phyloP scores from a whole-genome alignment of 2,113 vertebrate species.

The Bubo bubo region DNA sequence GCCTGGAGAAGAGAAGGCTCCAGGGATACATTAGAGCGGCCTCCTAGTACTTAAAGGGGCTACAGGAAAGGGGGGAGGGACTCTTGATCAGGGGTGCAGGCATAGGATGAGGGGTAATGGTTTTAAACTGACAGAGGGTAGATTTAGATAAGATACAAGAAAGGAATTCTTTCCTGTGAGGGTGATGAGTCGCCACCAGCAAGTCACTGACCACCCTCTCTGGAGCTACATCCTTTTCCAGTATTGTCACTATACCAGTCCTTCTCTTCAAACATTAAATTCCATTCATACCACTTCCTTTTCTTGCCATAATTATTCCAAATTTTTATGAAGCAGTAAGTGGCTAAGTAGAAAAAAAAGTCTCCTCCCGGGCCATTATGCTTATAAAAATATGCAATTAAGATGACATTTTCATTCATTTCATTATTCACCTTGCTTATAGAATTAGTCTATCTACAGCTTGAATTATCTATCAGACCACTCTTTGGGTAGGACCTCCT shows the following conservation, averaged over 20 bases:
- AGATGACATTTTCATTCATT: background rate
- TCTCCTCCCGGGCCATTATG: background rate
- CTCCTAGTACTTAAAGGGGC: too few species aligned
- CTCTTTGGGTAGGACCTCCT: background rate
- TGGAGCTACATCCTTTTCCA: background rate
- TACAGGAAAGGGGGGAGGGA: too few species aligned
- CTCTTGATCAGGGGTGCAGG: too few species aligned
- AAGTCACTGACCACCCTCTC: background rate
- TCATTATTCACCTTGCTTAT: background rate
- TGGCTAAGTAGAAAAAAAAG: background rate
- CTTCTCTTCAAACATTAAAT: background rate
- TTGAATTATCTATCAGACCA: background rate
- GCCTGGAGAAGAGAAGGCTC: too few species aligned
- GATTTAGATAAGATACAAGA: too few species aligned
- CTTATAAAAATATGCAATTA: background rate
- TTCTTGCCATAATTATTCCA: background rate
- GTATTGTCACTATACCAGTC: background rate
- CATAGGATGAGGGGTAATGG: too few species aligned
- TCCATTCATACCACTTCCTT: background rate
- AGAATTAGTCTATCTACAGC: background rate
- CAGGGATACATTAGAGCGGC: too few species aligned
- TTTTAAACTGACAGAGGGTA: too few species aligned
- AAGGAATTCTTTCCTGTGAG: too few species aligned
- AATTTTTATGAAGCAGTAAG: background rate
- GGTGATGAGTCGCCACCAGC: too few species aligned